A percentile compares a stretch with the other conserved stretches of the same genome.
Conservation (phyloP, 2,797 vertebrate genomes). For the Philypnodon macrostomus region DNA sequence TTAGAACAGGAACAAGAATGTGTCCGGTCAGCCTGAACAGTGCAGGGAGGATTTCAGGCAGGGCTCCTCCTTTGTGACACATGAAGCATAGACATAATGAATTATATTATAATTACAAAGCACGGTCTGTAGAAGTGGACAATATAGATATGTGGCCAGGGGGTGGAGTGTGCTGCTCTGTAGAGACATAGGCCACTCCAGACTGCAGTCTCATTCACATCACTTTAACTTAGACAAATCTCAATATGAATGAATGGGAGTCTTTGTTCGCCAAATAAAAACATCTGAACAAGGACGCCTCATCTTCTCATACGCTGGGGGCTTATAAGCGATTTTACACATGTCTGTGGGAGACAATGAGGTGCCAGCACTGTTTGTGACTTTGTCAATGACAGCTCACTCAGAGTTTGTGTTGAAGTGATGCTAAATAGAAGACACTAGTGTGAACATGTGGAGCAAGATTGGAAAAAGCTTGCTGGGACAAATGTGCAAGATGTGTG, state of each 20-base stretch:
- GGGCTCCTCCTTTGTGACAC: conserved; percentile 79
- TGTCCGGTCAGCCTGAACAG: conserved; percentile 81
- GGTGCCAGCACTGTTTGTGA: conserved; percentile 16
- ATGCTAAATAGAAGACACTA: conserved; percentile 8
- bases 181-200: conserved; percentile 74
- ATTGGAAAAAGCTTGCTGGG: conserved; percentile 18
- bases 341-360: conserved; percentile 19
- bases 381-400: conserved; percentile 26
- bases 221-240: conserved; percentile 77
- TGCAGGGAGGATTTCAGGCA: conserved; percentile 75
- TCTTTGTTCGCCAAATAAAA: conserved; percentile 72
- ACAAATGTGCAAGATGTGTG: too few relatives aligned
- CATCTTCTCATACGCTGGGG: conserved; percentile 53
- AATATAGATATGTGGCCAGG: conserved; percentile 82
- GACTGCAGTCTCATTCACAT: conserved; percentile 76
- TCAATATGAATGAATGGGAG: conserved; percentile 74
- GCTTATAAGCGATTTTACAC: conserved; percentile 38
- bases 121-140: conserved; percentile 81
- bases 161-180: conserved; percentile 78
- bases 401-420: too few relatives aligned
- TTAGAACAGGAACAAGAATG: conserved; percentile 75
- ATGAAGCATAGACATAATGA: conserved; percentile 82
- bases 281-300: conserved; percentile 71
- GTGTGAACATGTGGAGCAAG: conserved; percentile 1
- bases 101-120: conserved; percentile 89